Evolutionary conservation across 2,113 vertebrate genomes (phyloP), one percentile per base, ranked within the genome.

Genomic region (Sylvietta virens): DNA sequence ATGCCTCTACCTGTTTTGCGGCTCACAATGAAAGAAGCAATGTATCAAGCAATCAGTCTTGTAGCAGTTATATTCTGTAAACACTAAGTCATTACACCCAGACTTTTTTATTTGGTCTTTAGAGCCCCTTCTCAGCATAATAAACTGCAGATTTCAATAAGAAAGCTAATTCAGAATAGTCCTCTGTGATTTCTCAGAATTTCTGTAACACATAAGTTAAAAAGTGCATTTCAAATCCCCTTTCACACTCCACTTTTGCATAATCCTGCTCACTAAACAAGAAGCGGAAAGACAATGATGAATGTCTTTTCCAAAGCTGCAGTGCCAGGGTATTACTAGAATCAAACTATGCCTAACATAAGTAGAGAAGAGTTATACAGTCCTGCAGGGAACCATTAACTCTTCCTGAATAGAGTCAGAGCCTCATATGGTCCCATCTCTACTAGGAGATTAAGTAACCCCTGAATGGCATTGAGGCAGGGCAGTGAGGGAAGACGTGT

Each of bases 1-100:
- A 97, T 98, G 97, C 94, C 96, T 96, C 95, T 98, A 98, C 98
- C 98, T 98, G 98, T 97, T 98, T 94, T 96, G 97, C 92, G 91
- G 98, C 95, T 97, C 94, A 98, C 98, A 98, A 98, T 96, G 97
- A 98, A 98, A 97, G 97, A 97, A 96, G 95, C 95, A 97, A 98
- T 97, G 97, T 96, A 97, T 98, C 97, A 97, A 88, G 95, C 94
- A 96, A 97, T 98, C 96, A 97, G 94, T 97, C 97, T 90, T 74
- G 84, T 79, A 91, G 93, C 90, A 86, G 95, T 97, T 92, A 92
- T 90, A 79, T 86, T 91, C 88, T 58, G 53, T 95, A 97, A 95
- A 95, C 84, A 94, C 91, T 86, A 93, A 78, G 94, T 97, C 97
- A 95, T 96, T 97, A 94, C 92, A 82, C 45, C 65, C 85, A 92